Conservation (phyloP, 2,113 vertebrate genomes). For the Ochotona curzoniae region DNA sequence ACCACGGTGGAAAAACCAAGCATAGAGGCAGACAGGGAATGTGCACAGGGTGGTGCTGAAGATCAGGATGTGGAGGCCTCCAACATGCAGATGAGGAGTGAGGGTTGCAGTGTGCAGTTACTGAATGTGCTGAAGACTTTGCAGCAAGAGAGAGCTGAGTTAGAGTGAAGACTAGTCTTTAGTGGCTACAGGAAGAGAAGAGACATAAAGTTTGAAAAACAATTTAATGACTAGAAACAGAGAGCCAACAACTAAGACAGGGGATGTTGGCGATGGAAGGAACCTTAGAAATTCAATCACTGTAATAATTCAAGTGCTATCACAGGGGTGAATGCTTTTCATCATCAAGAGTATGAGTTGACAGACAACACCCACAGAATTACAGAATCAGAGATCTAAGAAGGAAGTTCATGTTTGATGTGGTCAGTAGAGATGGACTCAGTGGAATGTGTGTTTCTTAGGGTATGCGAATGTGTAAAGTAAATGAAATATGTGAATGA, state of each 20-base stretch:
- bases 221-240: background rate
- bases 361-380: background rate
- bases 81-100: background rate
- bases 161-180: background rate
- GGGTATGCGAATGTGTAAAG: conserved; percentile 6
- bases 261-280: background rate
- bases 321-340: background rate
- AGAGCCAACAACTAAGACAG: background rate
- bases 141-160: background rate
- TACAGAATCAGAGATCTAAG: background rate
- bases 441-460: conserved; percentile 23
- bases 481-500: background rate
- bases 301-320: background rate
- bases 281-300: background rate
- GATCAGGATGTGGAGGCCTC: background rate
- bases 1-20: background rate
- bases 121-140: background rate
- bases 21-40: background rate
- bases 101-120: background rate
- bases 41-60: no score
- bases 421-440: background rate
- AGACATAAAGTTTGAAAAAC: background rate
- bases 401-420: background rate
- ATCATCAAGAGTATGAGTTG: background rate
- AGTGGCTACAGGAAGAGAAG: background rate